Percentiles rank a stretch among this genome's conserved stretches.
Evolutionary conservation across 2,113 vertebrate species (phyloP).

Genomic region (Perognathus longimembris): DNA sequence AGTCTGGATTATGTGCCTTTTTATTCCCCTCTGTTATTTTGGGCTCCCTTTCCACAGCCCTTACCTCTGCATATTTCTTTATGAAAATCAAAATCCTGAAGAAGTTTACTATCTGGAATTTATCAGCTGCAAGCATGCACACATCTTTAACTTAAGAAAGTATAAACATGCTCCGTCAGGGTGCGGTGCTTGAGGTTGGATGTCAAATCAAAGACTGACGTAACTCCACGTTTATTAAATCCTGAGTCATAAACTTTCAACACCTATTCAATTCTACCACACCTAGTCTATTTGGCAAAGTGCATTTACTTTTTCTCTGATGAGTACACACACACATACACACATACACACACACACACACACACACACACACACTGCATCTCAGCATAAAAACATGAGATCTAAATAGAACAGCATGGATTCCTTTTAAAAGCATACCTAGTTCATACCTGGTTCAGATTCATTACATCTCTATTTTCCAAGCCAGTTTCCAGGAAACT

Average conservation of each 20-base stretch:
- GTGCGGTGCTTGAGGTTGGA: constrained; percentile 11
- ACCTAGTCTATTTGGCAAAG: constrained; percentile 60
- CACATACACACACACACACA: neutral
- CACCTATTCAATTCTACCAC: constrained; percentile 65
- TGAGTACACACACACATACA: neutral
- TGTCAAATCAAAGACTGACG: constrained; percentile 48
- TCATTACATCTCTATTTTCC: constrained; percentile 23
- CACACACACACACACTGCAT: neutral
- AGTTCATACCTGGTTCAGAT: neutral
- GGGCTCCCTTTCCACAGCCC: neutral
- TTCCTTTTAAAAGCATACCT: constrained; percentile 49
- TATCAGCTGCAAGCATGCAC: neutral
- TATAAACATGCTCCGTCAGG: constrained; percentile 12
- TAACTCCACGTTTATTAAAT: constrained; percentile 58
- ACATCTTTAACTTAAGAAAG: constrained; percentile 28
- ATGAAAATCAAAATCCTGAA: constrained; percentile 27
- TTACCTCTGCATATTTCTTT: neutral
- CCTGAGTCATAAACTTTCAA: constrained; percentile 76
- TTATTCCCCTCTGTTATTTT: neutral
- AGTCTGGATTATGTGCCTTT: neutral
- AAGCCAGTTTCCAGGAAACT: constrained; percentile 47
- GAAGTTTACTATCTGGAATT: constrained; percentile 35
- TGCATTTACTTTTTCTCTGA: constrained; percentile 17
- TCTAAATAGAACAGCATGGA: constrained; percentile 3
- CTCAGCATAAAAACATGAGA: neutral